Conservation (phyloP, 1,140 invertebrate genomes). For the Lithobius niger region DNA sequence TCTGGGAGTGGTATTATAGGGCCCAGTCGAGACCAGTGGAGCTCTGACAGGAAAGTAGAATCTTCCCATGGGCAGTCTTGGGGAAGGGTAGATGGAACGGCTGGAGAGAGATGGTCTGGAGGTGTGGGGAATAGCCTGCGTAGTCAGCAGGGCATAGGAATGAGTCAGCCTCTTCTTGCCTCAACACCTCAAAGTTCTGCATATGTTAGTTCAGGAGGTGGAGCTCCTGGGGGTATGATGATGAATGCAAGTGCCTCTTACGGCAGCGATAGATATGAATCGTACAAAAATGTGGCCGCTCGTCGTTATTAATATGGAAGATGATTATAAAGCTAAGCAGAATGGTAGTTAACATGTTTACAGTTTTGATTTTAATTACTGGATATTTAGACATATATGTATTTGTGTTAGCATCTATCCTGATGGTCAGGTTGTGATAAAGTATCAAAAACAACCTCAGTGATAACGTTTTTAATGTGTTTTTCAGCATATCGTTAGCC, state of each 20-base stretch:
- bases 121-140: background rate
- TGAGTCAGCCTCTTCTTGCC: conserved; percentile 10
- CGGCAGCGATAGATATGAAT: conserved; percentile 12
- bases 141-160: conserved; percentile 7
- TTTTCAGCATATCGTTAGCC: too few relatives aligned
- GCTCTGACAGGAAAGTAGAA: conserved; percentile 1
- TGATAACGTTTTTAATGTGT: too few relatives aligned
- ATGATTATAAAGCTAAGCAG: too few relatives aligned
- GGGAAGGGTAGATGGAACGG: background rate
- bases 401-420: too few relatives aligned
- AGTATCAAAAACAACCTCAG: too few relatives aligned
- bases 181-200: conserved; percentile 1
- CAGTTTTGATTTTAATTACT: too few relatives aligned
- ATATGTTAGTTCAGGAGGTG: conserved; percentile 3
- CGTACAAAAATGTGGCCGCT: conserved; percentile 14
- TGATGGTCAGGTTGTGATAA: too few relatives aligned
- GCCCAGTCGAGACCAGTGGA: conserved; percentile 2
- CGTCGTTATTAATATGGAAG: too few relatives aligned
- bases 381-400: too few relatives aligned
- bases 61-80: conserved; percentile 8
- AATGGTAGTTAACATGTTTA: too few relatives aligned
- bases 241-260: conserved; percentile 7
- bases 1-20: conserved; percentile 9
- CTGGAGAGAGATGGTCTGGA: conserved; percentile 3
- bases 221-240: conserved; percentile 7